phyloP scores from a whole-genome alignment of 1,140 invertebrate genomes.

The Atta cephalotes region DNA sequence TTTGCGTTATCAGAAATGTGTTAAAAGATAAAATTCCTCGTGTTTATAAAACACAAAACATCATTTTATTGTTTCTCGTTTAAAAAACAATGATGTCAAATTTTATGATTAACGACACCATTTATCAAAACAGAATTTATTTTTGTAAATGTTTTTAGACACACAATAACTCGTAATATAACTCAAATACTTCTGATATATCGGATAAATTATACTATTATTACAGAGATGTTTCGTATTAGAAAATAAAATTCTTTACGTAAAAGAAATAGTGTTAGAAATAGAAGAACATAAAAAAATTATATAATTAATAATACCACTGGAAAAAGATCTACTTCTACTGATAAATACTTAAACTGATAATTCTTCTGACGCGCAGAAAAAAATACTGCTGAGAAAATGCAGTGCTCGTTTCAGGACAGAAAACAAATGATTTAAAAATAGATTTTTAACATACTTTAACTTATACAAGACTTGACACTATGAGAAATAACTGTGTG shows the following conservation, averaged over 20 bases:
- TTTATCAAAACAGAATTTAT: not conserved
- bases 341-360: not conserved
- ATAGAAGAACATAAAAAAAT: too few relatives aligned
- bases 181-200: not conserved
- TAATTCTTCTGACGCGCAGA: not conserved
- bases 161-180: not conserved
- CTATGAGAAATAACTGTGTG: slow-evolving; percentile 8
- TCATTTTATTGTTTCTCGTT: not conserved
- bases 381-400: not conserved
- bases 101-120: not conserved
- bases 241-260: not conserved
- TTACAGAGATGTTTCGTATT: not conserved
- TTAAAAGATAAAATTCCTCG: not conserved
- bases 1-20: not conserved
- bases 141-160: not conserved
- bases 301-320: not conserved
- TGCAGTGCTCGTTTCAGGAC: not conserved
- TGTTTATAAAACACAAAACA: not conserved
- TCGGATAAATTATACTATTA: not conserved
- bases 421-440: not conserved
- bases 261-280: not conserved
- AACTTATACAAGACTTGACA: not conserved
- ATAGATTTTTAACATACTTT: slow-evolving; percentile 10
- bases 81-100: not conserved
- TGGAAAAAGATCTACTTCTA: not conserved